Percentiles rank a stretch among this genome's conserved stretches.
These are phyloP conservation scores for Mechanitis mazaeus DNA, from an alignment of 2,888 invertebrate species.

Conservation along the genomic window DNA sequence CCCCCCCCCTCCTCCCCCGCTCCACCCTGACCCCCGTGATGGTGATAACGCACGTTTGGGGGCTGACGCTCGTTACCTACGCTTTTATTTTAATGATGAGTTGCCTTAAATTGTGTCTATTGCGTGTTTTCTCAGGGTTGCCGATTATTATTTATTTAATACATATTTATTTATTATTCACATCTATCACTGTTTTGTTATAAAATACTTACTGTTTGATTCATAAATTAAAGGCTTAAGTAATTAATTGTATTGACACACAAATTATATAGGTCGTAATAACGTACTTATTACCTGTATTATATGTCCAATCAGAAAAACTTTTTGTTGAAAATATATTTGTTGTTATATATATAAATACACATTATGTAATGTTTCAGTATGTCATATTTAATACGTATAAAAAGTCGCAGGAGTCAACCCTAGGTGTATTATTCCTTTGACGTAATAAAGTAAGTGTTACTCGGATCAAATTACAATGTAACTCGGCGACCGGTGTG, in stretches of 20 bases:
- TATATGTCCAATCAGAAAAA: too few species aligned
- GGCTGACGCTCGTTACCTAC: conserved; percentile 24
- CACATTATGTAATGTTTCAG: too few species aligned
- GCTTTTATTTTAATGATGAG: conserved; percentile 34
- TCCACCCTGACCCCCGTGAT: conserved; percentile 15
- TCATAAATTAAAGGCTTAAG: too few species aligned
- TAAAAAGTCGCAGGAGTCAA: conserved; percentile 1
- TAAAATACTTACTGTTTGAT: too few species aligned
- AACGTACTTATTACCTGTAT: too few species aligned
- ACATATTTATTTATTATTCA: not conserved
- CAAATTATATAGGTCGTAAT: too few species aligned
- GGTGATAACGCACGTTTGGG: conserved; percentile 33
- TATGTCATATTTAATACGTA: too few species aligned
- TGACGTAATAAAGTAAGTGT: conserved; percentile 27
- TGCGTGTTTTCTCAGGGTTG: conserved; percentile 24
- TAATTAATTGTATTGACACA: too few species aligned
- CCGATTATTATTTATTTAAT: not conserved
- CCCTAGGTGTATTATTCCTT: conserved; percentile 22
- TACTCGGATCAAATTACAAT: conserved; percentile 21
- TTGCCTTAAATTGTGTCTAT: conserved; percentile 28
- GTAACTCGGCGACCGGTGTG: conserved; percentile 18
- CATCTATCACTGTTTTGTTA: too few species aligned
- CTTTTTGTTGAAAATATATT: too few species aligned
- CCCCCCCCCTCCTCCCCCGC: not conserved
- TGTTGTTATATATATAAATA: too few species aligned